Conservation (phyloP, 2,113 vertebrate species). For the Calidris pugnax region DNA sequence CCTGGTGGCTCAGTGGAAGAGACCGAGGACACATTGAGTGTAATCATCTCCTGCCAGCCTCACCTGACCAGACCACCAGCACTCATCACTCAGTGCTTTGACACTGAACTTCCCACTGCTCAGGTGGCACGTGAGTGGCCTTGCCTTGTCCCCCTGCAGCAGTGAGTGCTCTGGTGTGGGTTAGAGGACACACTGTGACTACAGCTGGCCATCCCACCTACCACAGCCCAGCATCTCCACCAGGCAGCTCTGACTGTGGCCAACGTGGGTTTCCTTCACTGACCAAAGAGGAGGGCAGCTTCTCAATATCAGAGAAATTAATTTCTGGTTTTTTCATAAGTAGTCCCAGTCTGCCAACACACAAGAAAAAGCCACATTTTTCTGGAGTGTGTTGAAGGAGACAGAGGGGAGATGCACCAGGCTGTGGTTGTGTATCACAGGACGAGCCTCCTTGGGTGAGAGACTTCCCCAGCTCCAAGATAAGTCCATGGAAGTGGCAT, state of each 20-base stretch:
- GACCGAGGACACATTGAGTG: neutral
- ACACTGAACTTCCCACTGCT: neutral
- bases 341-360: neutral
- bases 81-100: accelerated
- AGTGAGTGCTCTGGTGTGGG: accelerated
- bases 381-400: neutral
- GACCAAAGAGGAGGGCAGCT: neutral
- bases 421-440: neutral
- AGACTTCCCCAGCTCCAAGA: neutral
- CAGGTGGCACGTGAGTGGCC: accelerated
- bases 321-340: neutral
- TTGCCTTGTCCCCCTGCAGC: neutral
- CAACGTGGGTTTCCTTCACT: neutral
- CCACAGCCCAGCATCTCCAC: neutral
- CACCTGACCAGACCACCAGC: neutral
- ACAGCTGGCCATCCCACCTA: neutral
- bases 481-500: neutral
- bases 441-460: neutral
- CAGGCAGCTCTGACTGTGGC: neutral
- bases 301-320: neutral
- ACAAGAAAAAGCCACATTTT: neutral
- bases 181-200: neutral
- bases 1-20: neutral
- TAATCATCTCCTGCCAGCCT: neutral
- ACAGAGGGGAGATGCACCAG: neutral